phyloP scores from a whole-genome alignment of 2,888 invertebrate species.

The Cerceris rybyensis region DNA sequence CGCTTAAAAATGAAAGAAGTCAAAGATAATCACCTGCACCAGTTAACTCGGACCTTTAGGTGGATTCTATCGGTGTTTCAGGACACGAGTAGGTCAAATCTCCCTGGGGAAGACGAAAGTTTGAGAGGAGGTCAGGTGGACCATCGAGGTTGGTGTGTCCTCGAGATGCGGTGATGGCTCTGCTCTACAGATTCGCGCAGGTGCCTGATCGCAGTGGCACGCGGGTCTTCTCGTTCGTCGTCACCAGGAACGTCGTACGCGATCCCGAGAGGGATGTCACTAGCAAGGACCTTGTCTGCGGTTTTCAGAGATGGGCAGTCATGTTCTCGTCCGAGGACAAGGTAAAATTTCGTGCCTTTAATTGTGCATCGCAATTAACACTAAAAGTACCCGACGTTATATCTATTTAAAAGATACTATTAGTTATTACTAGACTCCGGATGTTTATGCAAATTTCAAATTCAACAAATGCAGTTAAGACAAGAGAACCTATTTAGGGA shows the following conservation, averaged over 20 bases:
- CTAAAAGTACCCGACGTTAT: too few relatives aligned
- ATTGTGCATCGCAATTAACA: too few relatives aligned
- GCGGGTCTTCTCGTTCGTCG: constrained; percentile 92
- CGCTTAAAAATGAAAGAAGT: too few relatives aligned
- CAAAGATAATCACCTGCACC: too few relatives aligned
- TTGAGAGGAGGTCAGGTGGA: constrained; percentile 30
- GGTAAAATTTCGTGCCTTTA: constrained; percentile 78
- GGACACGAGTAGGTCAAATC: not conserved
- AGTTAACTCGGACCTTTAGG: not conserved
- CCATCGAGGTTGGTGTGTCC: constrained; percentile 54
- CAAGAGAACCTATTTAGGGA: too few relatives aligned
- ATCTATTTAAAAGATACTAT: too few relatives aligned
- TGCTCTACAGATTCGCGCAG: constrained; percentile 91
- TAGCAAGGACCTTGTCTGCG: constrained; percentile 91
- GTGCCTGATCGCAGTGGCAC: constrained; percentile 92
- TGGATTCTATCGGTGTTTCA: constrained; percentile 10
- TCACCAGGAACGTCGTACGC: constrained; percentile 89
- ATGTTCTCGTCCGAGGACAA: constrained; percentile 90
- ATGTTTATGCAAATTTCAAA: too few relatives aligned
- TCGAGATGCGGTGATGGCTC: constrained; percentile 86
- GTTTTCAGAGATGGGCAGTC: constrained; percentile 92
- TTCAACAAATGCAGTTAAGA: too few relatives aligned
- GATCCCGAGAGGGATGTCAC: constrained; percentile 91
- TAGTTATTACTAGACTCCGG: too few relatives aligned
- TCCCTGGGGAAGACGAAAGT: not conserved